Evolutionary conservation across 2,113 vertebrate species (phyloP), one percentile per base, ranked within the genome.

Genomic region (Atractosteus spatula): DNA sequence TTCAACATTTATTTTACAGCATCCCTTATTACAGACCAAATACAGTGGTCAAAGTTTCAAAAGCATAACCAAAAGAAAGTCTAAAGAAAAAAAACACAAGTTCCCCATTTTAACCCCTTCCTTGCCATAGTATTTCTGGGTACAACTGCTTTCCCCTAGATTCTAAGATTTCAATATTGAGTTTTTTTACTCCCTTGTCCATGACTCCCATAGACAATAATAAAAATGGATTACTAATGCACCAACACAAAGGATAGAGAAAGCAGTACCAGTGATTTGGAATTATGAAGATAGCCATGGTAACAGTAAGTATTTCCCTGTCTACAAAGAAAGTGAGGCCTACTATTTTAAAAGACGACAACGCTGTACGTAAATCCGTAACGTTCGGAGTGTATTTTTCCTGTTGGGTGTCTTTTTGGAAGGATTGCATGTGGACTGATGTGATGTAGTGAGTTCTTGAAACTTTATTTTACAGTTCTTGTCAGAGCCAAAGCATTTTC

Each of bases 251-350:
- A 72, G 81, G 62, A 70, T 57, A 41, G 69, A n/a, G 1, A 17
- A 67, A 8, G 42, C 71, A 67, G 44, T 75, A 66, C 75, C 61
- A 70, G 10, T 71, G 77, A 78, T 70, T 86, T 81, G 86, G 74
- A 77, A 16, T 78, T 84, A 78, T 83, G 88, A 85, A 87, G 86
- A 83, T 80, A 85, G 54, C 81, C 80, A 47, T 51, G 47, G 74
- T 78, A 86, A 85, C 89, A 87, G 88, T 90, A 87, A 89, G 89
- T 89, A 89, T 83, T 80, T 83, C 84, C 83, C 78, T 84, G 54
- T 74, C 10, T 51, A 51, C 47, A 51, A 51, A 51, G 47, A 51
- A 51, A 5, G 29, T 2, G 47, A 51, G 47, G 47, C 47, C 47
- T 51, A 10, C 47, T 51, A 51, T 51, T 51, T 51, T 51, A 51